These are phyloP conservation scores for Acanthococcus lagerstroemiae DNA, from an alignment of 2,888 invertebrate species.

Conservation along the genomic window DNA sequence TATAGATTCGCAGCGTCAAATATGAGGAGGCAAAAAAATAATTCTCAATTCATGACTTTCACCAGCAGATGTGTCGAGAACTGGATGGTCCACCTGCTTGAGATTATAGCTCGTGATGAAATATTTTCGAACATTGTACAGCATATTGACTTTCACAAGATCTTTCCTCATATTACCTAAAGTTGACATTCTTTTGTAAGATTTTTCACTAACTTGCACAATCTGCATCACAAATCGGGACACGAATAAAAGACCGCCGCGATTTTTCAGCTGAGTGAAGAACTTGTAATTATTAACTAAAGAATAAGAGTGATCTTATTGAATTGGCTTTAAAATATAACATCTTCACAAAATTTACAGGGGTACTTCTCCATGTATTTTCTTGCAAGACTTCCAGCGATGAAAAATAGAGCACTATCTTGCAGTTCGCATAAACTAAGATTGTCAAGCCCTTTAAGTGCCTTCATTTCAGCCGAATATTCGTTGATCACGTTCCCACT, in stretches of 20 bases:
- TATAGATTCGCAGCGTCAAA: neutral
- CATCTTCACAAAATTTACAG: too few species aligned
- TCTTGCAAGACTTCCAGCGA: too few species aligned
- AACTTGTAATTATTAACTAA: neutral
- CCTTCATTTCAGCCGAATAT: too few species aligned
- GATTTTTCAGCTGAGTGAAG: neutral
- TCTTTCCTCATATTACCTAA: neutral
- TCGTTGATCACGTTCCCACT: too few species aligned
- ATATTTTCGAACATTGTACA: neutral
- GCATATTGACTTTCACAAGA: neutral
- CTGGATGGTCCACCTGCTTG: neutral
- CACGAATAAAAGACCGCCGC: neutral
- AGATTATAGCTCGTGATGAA: neutral
- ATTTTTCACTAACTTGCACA: neutral
- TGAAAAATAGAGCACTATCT: too few species aligned
- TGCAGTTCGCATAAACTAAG: too few species aligned
- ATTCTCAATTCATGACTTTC: neutral
- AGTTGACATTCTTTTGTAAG: neutral
- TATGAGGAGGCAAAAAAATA: neutral
- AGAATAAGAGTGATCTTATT: too few species aligned
- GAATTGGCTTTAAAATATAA: too few species aligned
- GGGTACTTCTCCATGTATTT: too few species aligned
- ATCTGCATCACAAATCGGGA: neutral
- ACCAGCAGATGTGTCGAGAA: neutral
- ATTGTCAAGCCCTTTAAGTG: too few species aligned